Conservation (phyloP, 2,888 invertebrate species). For the Dasypogon diadema region DNA sequence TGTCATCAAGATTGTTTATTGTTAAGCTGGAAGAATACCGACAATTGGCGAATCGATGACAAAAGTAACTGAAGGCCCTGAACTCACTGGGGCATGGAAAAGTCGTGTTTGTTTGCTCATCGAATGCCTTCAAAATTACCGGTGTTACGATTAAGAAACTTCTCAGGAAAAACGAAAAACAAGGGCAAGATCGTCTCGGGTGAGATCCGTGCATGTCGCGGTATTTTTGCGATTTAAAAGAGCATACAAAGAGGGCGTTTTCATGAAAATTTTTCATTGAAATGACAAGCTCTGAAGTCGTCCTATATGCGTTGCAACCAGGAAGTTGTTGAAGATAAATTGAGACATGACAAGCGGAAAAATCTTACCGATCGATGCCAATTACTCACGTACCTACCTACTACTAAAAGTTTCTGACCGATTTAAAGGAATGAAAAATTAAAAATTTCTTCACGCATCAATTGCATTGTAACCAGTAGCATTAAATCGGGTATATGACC, state of each 20-base stretch:
- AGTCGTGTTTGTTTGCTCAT: background rate
- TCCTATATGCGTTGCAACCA: background rate
- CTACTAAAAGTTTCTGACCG: background rate
- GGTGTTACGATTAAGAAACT: background rate
- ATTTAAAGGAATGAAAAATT: background rate
- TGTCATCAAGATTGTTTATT: background rate
- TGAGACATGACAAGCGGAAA: background rate
- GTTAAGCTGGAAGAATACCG: background rate
- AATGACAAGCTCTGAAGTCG: too few relatives aligned
- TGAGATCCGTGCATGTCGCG: background rate
- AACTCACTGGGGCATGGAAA: background rate
- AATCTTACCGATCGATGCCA: background rate
- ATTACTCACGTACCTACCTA: background rate
- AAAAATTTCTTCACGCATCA: background rate
- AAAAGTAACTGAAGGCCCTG: background rate
- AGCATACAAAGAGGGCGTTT: background rate
- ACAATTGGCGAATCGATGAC: background rate
- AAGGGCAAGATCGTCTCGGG: background rate
- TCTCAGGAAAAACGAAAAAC: background rate
- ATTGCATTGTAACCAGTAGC: background rate
- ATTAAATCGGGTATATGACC: background rate
- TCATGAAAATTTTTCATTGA: background rate
- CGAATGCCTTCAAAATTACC: background rate
- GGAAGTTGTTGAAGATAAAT: background rate
- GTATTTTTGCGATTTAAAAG: background rate